Percentiles rank a stretch among this genome's conserved stretches.
These are phyloP conservation scores for Ruditapes philippinarum DNA, from an alignment of 1,140 invertebrate species.

Conservation along the genomic window DNA sequence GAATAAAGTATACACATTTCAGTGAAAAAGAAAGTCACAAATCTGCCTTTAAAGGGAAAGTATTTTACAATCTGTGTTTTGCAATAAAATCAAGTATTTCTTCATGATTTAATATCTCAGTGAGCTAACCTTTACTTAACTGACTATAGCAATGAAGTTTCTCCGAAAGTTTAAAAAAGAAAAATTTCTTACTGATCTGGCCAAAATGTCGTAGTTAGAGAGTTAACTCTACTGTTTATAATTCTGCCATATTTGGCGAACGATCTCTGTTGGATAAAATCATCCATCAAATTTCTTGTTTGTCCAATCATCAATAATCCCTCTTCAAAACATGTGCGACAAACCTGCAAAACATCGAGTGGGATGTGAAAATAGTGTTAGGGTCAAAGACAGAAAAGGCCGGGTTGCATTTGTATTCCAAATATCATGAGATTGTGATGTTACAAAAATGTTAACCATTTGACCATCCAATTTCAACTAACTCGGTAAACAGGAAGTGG, in stretches of 20 bases:
- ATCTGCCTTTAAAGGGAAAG: neutral
- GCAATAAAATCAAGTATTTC: neutral
- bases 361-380: neutral
- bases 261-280: neutral
- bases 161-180: neutral
- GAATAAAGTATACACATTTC: neutral
- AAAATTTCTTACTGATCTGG: conserved; percentile 24
- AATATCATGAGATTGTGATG: neutral
- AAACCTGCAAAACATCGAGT: conserved; percentile 1
- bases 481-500: no score
- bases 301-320: neutral
- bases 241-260: conserved; percentile 5
- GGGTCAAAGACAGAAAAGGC: neutral
- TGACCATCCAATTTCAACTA: neutral
- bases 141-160: neutral
- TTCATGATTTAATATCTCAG: neutral
- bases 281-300: neutral
- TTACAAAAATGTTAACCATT: neutral
- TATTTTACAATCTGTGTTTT: neutral
- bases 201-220: conserved; percentile 46
- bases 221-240: neutral
- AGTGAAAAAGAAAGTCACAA: neutral
- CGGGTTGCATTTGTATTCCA: no score
- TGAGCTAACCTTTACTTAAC: neutral
- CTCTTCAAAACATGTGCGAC: conserved; percentile 29